Conservation (phyloP, 2,888 invertebrate species). For the Toxonevra muliebris region DNA sequence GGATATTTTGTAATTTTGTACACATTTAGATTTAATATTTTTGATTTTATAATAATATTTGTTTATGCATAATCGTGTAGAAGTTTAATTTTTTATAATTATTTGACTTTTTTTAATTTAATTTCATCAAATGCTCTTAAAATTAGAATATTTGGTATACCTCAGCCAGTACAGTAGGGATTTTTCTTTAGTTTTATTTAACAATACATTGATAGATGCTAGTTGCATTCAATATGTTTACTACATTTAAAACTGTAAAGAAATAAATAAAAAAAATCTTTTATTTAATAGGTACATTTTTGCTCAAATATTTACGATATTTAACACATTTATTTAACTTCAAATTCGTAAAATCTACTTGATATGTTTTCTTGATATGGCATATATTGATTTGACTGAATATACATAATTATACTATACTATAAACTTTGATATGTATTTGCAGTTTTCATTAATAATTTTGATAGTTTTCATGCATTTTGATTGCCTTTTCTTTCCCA, state of each 20-base stretch:
- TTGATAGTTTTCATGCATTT: no score
- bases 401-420: no score
- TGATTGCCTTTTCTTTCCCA: no score
- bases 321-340: conserved; percentile 10
- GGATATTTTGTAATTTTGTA: conserved; percentile 36
- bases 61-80: no score
- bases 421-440: no score
- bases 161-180: conserved; percentile 55
- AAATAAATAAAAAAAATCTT: no score
- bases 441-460: no score
- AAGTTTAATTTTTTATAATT: conserved; percentile 24
- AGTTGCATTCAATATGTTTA: no score
- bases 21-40: conserved; percentile 31
- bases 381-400: no score
- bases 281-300: conserved; percentile 7
- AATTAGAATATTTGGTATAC: conserved; percentile 39
- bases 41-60: conserved; percentile 28
- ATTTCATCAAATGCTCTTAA: conserved; percentile 20
- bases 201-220: no score
- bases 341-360: conserved; percentile 14
- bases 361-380: conserved; percentile 11
- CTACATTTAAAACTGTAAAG: no score
- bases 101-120: conserved; percentile 16
- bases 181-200: conserved; percentile 25
- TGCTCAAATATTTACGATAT: conserved; percentile 25